Percentiles rank a stretch among this genome's conserved stretches.
Conservation (phyloP, 2,113 vertebrate species). For the Dermatemys mawii region DNA sequence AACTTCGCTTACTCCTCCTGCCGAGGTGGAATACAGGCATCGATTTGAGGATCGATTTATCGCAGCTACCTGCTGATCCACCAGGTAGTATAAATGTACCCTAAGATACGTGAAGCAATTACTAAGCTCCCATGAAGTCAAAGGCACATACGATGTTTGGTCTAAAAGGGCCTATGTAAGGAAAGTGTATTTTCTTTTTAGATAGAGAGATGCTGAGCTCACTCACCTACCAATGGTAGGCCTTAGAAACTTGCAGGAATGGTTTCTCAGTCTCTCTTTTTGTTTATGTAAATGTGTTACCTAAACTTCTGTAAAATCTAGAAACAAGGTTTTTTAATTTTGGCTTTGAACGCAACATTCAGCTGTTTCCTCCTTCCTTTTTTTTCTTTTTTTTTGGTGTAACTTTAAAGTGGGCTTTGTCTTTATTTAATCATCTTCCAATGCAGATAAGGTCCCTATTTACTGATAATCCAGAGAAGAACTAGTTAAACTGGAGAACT, state of each 20-base stretch:
- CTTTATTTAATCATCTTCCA: neutral
- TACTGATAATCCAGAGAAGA: neutral
- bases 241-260: neutral
- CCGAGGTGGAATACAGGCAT: no score
- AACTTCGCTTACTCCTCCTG: no score
- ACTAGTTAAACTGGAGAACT: neutral
- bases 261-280: neutral
- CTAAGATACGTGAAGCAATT: neutral
- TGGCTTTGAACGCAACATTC: neutral
- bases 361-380: neutral
- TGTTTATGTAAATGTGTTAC: neutral
- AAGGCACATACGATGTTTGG: neutral
- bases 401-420: neutral
- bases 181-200: neutral
- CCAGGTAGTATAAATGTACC: no score
- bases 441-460: neutral
- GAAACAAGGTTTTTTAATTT: no score
- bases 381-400: neutral
- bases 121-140: neutral
- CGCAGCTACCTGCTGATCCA: no score
- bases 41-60: no score
- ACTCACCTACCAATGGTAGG: neutral
- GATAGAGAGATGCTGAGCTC: neutral
- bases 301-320: neutral
- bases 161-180: neutral